A percentile compares a stretch with the other conserved stretches of the same genome.
Evolutionary conservation across 2,797 vertebrate species (phyloP).

Genomic region (Alexandromys oeconomus): DNA sequence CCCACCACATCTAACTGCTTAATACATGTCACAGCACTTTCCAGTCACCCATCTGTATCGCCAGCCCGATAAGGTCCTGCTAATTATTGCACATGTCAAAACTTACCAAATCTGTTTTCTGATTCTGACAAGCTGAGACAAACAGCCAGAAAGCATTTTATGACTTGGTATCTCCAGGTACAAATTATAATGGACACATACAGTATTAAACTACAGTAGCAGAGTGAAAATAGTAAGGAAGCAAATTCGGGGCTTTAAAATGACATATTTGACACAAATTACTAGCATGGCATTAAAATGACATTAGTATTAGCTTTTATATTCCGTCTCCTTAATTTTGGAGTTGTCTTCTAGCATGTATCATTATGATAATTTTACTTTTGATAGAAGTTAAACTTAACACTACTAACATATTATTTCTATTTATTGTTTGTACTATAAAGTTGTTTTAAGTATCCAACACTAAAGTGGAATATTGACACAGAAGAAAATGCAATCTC

Average conservation of each 20-base stretch:
- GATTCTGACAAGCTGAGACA: neutral
- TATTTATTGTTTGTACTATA: neutral
- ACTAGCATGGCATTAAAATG: conserved; percentile 16
- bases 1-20: neutral
- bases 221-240: neutral
- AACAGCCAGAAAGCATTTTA: conserved; percentile 56
- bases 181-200: conserved; percentile 42
- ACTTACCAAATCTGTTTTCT: conserved; percentile 11
- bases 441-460: conserved; percentile 34
- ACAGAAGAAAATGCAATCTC: neutral
- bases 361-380: conserved; percentile 15
- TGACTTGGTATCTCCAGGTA: conserved; percentile 17
- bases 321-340: conserved; percentile 4
- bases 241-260: conserved; percentile 49
- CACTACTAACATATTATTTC: neutral
- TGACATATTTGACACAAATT: conserved; percentile 33
- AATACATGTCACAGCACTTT: neutral
- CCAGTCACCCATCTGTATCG: neutral
- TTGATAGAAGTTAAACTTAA: conserved; percentile 53
- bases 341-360: neutral
- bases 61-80: neutral
- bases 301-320: conserved; percentile 31
- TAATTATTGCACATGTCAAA: conserved; percentile 22
- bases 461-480: neutral
- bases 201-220: conserved; percentile 1